phyloP scores from a whole-genome alignment of 2,888 invertebrate species.

The Tubulanus polymorphus region DNA sequence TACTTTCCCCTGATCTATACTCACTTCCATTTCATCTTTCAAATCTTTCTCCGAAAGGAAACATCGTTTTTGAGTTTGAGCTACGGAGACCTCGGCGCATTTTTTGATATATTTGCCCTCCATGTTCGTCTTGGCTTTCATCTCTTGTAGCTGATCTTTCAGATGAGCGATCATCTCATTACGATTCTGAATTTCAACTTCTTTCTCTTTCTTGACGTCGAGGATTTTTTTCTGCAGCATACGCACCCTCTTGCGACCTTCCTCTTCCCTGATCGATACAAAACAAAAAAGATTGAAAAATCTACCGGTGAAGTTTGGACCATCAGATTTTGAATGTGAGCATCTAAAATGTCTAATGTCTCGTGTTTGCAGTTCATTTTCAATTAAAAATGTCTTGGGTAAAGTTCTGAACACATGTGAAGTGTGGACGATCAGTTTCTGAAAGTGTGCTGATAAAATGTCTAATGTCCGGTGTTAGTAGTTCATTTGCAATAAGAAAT shows the following conservation, averaged over 20 bases:
- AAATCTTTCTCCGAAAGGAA: conserved; percentile 37
- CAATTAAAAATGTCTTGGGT: no score
- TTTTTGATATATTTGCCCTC: conserved; percentile 54
- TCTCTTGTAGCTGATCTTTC: conserved; percentile 53
- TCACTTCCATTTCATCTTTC: conserved; percentile 43
- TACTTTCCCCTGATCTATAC: no score
- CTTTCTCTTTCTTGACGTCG: conserved; percentile 48
- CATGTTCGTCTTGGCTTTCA: conserved; percentile 53
- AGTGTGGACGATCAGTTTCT: no score
- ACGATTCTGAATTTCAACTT: conserved; percentile 46
- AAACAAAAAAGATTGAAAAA: neutral
- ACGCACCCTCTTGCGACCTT: conserved; percentile 45
- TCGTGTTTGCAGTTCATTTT: no score
- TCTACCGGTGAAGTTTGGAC: no score
- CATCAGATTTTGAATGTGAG: no score
- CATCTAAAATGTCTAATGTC: no score
- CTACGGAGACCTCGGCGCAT: conserved; percentile 48
- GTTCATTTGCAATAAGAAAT: no score
- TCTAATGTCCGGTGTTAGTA: no score
- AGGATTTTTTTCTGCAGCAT: conserved; percentile 38
- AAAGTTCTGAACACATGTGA: no score
- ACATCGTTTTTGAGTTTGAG: conserved; percentile 50
- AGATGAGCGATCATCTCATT: conserved; percentile 54
- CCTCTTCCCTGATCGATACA: conserved; percentile 40
- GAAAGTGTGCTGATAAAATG: no score